Evolutionary conservation across 2,797 vertebrate species (phyloP), one percentile per base, ranked within the genome.

Genomic region (Echeneis naucrates): DNA sequence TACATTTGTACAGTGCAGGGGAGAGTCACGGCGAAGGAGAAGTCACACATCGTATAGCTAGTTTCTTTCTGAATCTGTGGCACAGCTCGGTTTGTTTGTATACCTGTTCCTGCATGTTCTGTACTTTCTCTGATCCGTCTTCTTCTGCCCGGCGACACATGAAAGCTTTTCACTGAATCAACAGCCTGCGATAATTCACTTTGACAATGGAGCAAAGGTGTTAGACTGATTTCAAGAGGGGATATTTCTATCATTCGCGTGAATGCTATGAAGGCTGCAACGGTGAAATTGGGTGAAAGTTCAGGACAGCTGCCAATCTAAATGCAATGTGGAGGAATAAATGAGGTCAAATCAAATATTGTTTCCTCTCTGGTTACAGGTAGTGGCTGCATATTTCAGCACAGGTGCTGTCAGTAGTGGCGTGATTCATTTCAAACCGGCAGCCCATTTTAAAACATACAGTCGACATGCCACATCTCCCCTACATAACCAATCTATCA

Each of bases 401-500:
- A 86, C 86, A 92, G 87, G 87, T 87, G 70, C 57, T 66, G 80
- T 87, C 77, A 62, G 82, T 72, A 32, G 75, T 65, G 16, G 58
- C 27, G 38, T 83, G 91, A 93, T 85, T 89, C 69, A 90, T 91
- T 91, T 80, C 77, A 84, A 88, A 88, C 75, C 88, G 90, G 88
- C 84, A 86, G 83, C 82, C 81, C 81, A 86, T 90, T 90, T 89
- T 86, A 91, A n/a, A 93, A 90, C 89, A 89, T 84, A 87, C 85
- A 86, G 84, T 90, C 89, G 87, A 87, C 83, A 89, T 82, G 87
- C 90, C 89, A 89, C 81, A 77, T 88, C 77, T 80, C 72, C 66
- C 81, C 83, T 84, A 84, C 88, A 86, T 86, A 89, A 87, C 90
- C 87, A 86, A 93, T 93, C 91, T 90, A 93, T 94, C 94, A 94